Conservation (phyloP, 2,113 vertebrate genomes). For the Furnarius figulus region DNA sequence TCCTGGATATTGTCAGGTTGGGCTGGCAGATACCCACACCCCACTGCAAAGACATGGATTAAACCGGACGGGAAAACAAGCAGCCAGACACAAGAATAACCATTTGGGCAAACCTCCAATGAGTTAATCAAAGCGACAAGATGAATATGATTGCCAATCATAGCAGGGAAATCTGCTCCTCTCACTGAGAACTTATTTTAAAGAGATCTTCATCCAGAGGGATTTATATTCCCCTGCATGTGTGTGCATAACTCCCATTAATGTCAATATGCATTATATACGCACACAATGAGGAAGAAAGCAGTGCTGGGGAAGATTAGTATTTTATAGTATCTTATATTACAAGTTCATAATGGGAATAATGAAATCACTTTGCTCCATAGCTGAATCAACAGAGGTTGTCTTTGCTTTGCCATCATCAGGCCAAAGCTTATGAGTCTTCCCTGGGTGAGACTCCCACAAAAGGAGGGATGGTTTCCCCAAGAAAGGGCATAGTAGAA, state of each 20-base stretch:
- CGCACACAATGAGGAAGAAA: background rate
- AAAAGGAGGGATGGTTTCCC: background rate
- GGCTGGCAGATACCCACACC: background rate
- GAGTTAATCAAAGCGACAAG: constrained; percentile 21
- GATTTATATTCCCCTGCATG: background rate
- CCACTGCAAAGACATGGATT: background rate
- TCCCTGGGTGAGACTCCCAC: background rate
- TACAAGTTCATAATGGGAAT: background rate
- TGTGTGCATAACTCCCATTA: constrained; percentile 5
- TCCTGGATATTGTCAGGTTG: constrained; percentile 6
- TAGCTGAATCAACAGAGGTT: background rate
- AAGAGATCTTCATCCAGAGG: constrained; percentile 38
- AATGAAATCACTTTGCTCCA: background rate
- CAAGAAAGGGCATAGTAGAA: background rate
- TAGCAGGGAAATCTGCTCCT: constrained; percentile 31
- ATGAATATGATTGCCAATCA: constrained; percentile 57
- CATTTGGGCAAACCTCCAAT: constrained; percentile 6
- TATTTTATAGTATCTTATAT: constrained; percentile 30
- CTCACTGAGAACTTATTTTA: constrained; percentile 2
- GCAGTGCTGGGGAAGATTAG: constrained; percentile 27
- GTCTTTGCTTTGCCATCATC: background rate
- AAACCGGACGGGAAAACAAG: background rate
- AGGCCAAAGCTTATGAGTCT: background rate
- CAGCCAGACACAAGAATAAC: constrained; percentile 12
- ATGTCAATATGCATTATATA: constrained; percentile 48